Base-by-base conservation (phyloP, 2,797 vertebrate genomes). In the Acrossocheilus fasciatus region DNA sequence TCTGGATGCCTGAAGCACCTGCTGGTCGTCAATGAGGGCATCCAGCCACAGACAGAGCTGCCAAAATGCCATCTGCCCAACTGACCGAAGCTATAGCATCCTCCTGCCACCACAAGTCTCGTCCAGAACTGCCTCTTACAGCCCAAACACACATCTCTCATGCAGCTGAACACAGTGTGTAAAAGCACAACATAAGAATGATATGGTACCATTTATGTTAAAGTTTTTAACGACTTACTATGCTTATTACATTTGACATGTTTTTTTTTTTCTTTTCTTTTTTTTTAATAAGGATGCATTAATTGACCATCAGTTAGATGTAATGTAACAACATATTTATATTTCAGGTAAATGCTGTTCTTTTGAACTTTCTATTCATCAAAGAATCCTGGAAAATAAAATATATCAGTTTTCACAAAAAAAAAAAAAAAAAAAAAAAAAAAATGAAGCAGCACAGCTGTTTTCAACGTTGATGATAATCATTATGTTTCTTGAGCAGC, bases 11-110 rank as follows among this genome's bases (percentile, higher is more conserved):
- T 36, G 82, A 79, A 81, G 81, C 75, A 45, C 54, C 75, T 68
- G 83, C 70, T 74, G 77, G 57, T 77, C 66, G 64, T 64, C 82
- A 82, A 39, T 77, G n/a, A 87, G 83, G 81, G 81, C 66, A 80
- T 64, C 47, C 62, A 73, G 73, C 73, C 85, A 78, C 72, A 39
- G 57, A 57, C 10, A 45, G 74, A 82, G 75, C 68, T 75, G 79
- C 50, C 82, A 90, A 66, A 30, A 83, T 74, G 50, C 77, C 85
- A 59, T 74, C 34, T 52, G 79, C 52, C 45, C 73, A 26, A 77
- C 79, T 84, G 64, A 82, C 80, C 57, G 18, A 82, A 75, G 86
- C 57, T 54, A 68, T 75, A 52, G 74, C 62, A 39, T 11, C 66
- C 80, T 45, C 62, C 52, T 78, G 75, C 68, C 75, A 83, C 30